Conservation (phyloP, 2,113 vertebrate species). For the Anolis sagrei region DNA sequence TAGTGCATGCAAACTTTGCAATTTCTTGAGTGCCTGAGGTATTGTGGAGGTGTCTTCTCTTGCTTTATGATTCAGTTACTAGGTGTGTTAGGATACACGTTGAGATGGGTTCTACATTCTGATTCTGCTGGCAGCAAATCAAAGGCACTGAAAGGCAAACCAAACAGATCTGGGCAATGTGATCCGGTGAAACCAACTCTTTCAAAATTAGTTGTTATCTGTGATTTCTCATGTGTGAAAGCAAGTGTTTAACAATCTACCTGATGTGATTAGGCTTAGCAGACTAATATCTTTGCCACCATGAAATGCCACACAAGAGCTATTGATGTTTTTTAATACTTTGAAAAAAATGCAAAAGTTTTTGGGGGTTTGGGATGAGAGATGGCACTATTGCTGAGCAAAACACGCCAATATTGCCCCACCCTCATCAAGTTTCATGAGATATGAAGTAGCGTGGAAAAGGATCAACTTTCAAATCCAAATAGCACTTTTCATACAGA, state of each 20-base stretch:
- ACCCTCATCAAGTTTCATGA: background rate
- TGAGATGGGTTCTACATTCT: background rate
- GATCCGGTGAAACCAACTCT: background rate
- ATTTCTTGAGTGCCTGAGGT: background rate
- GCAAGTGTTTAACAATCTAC: background rate
- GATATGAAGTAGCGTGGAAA: background rate
- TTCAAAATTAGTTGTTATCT: constrained; percentile 11
- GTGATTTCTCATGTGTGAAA: background rate
- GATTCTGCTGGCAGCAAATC: constrained; percentile 7
- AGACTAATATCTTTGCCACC: background rate
- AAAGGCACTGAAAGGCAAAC: constrained; percentile 5
- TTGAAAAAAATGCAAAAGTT: background rate
- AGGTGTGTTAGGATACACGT: constrained; percentile 17
- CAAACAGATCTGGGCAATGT: background rate
- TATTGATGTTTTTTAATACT: background rate
- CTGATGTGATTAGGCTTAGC: background rate
- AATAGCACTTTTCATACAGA: background rate
- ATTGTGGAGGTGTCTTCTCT: background rate
- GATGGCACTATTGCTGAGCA: background rate
- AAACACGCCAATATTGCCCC: background rate
- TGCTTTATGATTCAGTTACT: constrained; percentile 8
- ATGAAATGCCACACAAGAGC: background rate
- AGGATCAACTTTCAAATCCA: background rate
- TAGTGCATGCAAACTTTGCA: background rate
- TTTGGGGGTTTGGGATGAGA: background rate